Evolutionary conservation across 2,888 invertebrate genomes (phyloP).

Genomic region (Nebria brevicollis): DNA sequence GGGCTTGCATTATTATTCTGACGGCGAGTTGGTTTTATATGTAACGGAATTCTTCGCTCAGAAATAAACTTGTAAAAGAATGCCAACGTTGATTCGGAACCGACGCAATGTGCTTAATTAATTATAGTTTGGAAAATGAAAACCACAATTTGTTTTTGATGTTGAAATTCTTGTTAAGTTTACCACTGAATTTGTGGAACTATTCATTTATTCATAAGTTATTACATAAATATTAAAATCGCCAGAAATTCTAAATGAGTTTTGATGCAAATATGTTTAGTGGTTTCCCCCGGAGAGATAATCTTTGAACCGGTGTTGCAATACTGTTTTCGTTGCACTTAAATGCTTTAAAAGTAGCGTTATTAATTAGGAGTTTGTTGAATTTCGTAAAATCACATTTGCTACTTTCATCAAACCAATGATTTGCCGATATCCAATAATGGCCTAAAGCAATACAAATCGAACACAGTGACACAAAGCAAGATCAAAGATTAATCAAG

Average conservation of each 20-base stretch:
- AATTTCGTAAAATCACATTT: too few relatives aligned
- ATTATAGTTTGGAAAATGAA: neutral
- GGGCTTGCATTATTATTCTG: neutral
- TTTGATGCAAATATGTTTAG: neutral
- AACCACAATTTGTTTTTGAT: neutral
- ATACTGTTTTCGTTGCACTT: neutral
- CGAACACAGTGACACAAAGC: too few relatives aligned
- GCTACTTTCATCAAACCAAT: too few relatives aligned
- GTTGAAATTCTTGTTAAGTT: neutral
- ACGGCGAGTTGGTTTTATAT: neutral
- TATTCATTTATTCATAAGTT: neutral
- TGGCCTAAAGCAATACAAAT: too few relatives aligned
- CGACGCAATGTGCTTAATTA: neutral
- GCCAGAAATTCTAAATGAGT: too few relatives aligned
- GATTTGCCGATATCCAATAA: too few relatives aligned
- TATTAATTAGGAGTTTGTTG: too few relatives aligned
- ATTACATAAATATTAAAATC: too few relatives aligned
- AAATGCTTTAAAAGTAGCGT: conserved; percentile 23
- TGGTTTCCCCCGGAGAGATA: neutral
- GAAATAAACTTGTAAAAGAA: neutral
- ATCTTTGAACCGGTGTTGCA: neutral
- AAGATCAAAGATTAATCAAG: too few relatives aligned
- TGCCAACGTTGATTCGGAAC: neutral
- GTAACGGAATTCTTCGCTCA: neutral
- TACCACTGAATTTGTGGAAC: neutral